Evolutionary conservation across 2,888 invertebrate species (phyloP).

Genomic region (Acrobasis repandana): DNA sequence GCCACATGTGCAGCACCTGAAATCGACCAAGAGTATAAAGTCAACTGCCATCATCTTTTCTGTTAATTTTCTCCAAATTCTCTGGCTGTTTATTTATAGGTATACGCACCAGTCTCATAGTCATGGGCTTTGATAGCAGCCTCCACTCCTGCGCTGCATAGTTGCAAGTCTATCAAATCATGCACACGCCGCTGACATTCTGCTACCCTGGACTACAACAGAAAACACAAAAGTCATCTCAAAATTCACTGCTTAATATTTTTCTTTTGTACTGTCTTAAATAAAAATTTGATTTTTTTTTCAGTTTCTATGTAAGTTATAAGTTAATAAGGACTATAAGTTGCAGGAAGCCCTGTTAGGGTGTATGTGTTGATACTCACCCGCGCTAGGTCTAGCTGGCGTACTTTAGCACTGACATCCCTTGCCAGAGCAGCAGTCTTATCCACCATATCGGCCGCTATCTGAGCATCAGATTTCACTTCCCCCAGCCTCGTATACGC

Average conservation of each 20-base stretch:
- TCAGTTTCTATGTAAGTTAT: too few relatives aligned
- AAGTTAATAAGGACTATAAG: too few relatives aligned
- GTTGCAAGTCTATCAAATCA: constrained; percentile 96
- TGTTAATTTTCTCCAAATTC: too few relatives aligned
- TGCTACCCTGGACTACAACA: constrained; percentile 90
- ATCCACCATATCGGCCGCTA: constrained; percentile 92
- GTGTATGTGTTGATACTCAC: constrained; percentile 71
- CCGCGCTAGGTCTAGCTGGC: constrained; percentile 95
- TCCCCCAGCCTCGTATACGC: constrained; percentile 90
- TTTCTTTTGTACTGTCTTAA: too few relatives aligned
- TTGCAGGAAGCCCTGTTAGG: too few relatives aligned
- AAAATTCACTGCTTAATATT: too few relatives aligned
- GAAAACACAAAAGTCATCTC: neutral
- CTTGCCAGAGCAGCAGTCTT: constrained; percentile 94
- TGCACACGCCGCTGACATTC: constrained; percentile 97
- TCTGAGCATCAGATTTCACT: constrained; percentile 89
- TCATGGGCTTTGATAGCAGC: constrained; percentile 96
- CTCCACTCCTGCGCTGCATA: constrained; percentile 98
- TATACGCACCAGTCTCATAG: constrained; percentile 89
- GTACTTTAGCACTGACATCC: constrained; percentile 97
- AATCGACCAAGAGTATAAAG: neutral
- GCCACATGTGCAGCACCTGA: constrained; percentile 97
- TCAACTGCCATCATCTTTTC: too few relatives aligned
- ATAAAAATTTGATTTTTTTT: too few relatives aligned
- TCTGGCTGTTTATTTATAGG: neutral